Percentiles rank a stretch among this genome's conserved stretches.
These are phyloP conservation scores for Neodiprion lecontei DNA, from an alignment of 1,140 invertebrate species.

Conservation along the genomic window DNA sequence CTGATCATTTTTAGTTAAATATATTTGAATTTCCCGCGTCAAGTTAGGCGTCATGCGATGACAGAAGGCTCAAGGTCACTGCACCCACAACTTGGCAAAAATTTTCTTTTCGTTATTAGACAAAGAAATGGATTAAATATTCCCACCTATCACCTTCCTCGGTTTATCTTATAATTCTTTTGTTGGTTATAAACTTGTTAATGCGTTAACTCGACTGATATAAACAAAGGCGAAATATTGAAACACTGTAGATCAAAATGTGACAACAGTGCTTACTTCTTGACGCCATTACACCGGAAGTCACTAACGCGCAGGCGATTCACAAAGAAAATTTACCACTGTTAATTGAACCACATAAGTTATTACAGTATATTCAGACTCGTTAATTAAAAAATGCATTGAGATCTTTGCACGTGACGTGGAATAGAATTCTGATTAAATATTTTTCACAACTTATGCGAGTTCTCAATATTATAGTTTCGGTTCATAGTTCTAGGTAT, in stretches of 20 bases:
- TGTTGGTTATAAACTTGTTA: slow-evolving; percentile 21
- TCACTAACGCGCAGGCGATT: neutral
- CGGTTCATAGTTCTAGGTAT: too few species aligned
- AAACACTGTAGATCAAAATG: slow-evolving; percentile 61
- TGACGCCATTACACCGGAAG: slow-evolving; percentile 55
- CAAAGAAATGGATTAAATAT: slow-evolving; percentile 8
- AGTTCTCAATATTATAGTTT: too few species aligned
- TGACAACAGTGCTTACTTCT: slow-evolving; percentile 59
- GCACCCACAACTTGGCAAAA: slow-evolving; percentile 36
- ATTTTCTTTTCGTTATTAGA: slow-evolving; percentile 25
- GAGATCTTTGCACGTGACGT: too few species aligned
- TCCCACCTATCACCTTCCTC: slow-evolving; percentile 28
- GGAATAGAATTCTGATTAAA: too few species aligned
- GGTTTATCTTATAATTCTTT: slow-evolving; percentile 18
- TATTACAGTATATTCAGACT: too few species aligned
- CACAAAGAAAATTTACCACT: neutral
- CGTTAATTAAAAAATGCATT: too few species aligned
- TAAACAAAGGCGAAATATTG: slow-evolving; percentile 60
- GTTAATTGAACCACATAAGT: neutral
- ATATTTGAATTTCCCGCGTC: slow-evolving; percentile 48
- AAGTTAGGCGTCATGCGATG: slow-evolving; percentile 33
- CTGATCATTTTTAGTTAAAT: too few species aligned
- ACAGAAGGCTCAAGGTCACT: slow-evolving; percentile 58
- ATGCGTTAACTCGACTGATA: slow-evolving; percentile 37
- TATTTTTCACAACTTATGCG: too few species aligned